Base-by-base conservation (phyloP, 2,888 invertebrate species). In the Apamea epomidion region DNA sequence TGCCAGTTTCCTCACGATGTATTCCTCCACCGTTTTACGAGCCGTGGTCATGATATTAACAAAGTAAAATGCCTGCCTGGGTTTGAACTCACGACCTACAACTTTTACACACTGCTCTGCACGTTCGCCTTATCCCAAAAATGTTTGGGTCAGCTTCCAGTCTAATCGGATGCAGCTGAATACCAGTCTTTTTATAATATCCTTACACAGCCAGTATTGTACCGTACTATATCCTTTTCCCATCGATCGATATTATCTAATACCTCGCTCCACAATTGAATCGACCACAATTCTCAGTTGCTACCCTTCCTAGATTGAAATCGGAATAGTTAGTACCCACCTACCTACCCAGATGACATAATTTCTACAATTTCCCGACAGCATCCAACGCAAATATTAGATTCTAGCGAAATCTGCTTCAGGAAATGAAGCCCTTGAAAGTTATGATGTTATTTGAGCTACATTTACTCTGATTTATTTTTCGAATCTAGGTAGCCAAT, bases 351-450 rank as follows among this genome's bases (percentile, higher is more conserved):
- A 69, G 51, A 58, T 73, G 37, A 37, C 72, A 75, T 74, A 68
- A 86, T 70, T 73, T 70, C 77, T 81, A 67, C 72, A 82, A 85
- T 82, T 88, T 86, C 83, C 86, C 65, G 45, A 54, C 25, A 45
- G 67, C 65, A 75, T 88, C 70, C 76, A 75, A 88, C 64, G 79
- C 45, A 82, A 80, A 89, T 87, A 89, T 85, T 88, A 87, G 89
- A 85, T 89, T 82, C 72, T 77, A 81, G 76, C 65, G 71, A 82
- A 82, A 88, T 88, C 82, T 77, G 37, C 69, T 72, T 67, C 67
- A 79, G 88, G 85, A 88, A 89, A 88, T 81, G 67, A 85, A 82
- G 74, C 79, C 67, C 71, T 80, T 77, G 70, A 83, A 86, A 76
- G 71, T 88, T 76, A 82, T 73, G 74, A 86, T 75, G 76, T 75